Conservation (phyloP, 2,113 vertebrate genomes). For the Murina feae region DNA sequence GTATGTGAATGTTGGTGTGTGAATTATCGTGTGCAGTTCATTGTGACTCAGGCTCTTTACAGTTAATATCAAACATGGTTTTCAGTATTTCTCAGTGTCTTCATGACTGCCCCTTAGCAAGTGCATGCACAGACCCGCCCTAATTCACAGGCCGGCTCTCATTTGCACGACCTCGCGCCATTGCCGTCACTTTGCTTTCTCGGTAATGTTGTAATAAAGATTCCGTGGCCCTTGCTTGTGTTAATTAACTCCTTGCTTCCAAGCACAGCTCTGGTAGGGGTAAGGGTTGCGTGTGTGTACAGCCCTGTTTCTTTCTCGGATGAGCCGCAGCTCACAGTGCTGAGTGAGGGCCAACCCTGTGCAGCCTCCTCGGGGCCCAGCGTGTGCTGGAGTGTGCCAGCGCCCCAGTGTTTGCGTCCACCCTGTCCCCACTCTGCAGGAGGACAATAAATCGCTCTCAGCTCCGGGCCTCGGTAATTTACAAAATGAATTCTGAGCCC, state of each 20-base stretch:
- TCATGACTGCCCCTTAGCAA: neutral
- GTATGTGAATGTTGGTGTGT: neutral
- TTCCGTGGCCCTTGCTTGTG: neutral
- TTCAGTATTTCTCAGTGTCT: neutral
- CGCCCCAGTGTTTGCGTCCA: no score
- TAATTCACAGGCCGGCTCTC: neutral
- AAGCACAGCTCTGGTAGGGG: neutral
- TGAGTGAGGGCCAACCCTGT: no score
- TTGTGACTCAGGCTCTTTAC: neutral
- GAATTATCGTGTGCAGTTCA: neutral
- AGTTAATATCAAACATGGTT: neutral
- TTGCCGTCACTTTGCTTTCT: neutral
- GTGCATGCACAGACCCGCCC: neutral
- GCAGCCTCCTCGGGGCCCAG: neutral
- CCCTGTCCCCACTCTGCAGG: neutral
- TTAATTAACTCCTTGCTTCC: conserved; percentile 4
- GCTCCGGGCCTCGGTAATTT: neutral
- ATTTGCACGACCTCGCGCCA: neutral
- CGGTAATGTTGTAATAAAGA: neutral
- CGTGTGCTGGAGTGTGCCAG: neutral
- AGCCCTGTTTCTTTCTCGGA: neutral
- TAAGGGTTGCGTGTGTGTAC: neutral
- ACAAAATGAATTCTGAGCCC: neutral
- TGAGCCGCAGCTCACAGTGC: no score
- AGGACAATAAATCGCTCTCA: neutral